Conservation (phyloP, 2,797 vertebrate species). For the Melopsittacus undulatus region DNA sequence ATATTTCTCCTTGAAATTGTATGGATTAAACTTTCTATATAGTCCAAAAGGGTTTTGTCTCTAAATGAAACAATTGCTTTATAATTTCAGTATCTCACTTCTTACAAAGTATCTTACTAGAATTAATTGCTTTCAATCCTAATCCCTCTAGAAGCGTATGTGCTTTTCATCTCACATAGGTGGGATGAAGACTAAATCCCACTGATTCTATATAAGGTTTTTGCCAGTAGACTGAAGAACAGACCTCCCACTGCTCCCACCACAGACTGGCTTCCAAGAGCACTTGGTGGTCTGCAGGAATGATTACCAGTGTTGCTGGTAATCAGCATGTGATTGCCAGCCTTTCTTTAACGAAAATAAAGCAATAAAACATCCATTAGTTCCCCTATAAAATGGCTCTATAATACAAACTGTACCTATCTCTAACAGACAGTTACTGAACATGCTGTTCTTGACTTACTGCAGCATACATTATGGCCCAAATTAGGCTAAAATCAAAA, state of each 20-base stretch:
- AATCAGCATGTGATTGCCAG: neutral
- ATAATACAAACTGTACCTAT: neutral
- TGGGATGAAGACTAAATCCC: neutral
- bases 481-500: neutral
- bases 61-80: neutral
- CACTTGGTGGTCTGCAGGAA: neutral
- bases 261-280: neutral
- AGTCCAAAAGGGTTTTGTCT: neutral
- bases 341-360: neutral
- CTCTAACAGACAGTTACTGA: neutral
- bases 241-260: neutral
- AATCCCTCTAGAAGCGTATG: neutral
- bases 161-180: neutral
- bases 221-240: neutral
- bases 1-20: neutral
- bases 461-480: neutral
- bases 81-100: neutral
- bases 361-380: conserved; percentile 1
- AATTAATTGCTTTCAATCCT: neutral
- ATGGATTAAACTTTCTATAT: neutral
- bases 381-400: neutral
- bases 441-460: neutral
- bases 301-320: neutral
- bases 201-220: neutral
- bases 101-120: neutral